phyloP scores from a whole-genome alignment of 2,888 invertebrate species.

The Synanthedon andrenaeformis region DNA sequence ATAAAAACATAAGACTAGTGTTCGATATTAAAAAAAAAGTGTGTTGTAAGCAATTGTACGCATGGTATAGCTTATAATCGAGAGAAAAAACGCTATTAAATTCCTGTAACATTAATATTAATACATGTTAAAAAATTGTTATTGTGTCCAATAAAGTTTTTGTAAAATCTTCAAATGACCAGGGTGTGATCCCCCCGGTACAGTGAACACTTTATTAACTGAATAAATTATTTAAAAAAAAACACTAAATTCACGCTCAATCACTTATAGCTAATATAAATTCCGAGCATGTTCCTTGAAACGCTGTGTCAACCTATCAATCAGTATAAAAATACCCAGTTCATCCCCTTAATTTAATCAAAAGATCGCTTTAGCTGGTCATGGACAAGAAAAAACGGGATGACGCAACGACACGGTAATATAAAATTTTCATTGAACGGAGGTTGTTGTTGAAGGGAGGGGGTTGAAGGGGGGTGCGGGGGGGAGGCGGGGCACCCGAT shows the following conservation, averaged over 20 bases:
- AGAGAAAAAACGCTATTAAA: too few relatives aligned
- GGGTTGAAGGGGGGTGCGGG: conserved; percentile 13
- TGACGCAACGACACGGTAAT: conserved; percentile 59
- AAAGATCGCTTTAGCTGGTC: conserved; percentile 64
- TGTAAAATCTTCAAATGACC: too few relatives aligned
- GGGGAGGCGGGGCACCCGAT: conserved; percentile 32
- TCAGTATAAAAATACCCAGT: conserved; percentile 66
- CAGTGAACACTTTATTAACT: conserved; percentile 38
- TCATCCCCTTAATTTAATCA: conserved; percentile 70
- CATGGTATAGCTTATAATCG: too few relatives aligned
- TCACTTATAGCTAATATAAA: conserved; percentile 65
- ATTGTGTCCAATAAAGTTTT: too few relatives aligned
- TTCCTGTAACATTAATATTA: too few relatives aligned
- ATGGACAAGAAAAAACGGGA: conserved; percentile 60
- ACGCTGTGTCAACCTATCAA: conserved; percentile 67
- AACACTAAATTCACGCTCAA: conserved; percentile 46
- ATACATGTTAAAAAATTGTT: too few relatives aligned
- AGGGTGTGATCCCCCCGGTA: too few relatives aligned
- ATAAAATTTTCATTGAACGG: conserved; percentile 62
- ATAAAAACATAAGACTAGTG: too few relatives aligned
- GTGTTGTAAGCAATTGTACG: too few relatives aligned
- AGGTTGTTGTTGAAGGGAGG: conserved; percentile 10
- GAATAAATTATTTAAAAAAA: conserved; percentile 45
- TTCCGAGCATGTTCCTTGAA: conserved; percentile 54
- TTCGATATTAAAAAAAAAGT: too few relatives aligned